phyloP scores from a whole-genome alignment of 2,888 invertebrate species.

The Drosophila falleni region DNA sequence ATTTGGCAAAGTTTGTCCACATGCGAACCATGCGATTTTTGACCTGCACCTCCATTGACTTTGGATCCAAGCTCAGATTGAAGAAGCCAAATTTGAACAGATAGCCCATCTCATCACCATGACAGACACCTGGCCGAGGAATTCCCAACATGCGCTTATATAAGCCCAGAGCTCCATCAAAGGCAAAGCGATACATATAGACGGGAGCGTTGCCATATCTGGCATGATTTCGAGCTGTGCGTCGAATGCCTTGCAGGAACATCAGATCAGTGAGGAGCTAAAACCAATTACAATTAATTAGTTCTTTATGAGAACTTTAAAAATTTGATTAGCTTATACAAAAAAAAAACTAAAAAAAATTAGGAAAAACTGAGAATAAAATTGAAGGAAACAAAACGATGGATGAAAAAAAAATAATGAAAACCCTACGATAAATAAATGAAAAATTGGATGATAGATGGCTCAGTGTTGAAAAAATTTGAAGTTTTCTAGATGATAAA shows the following conservation, averaged over 20 bases:
- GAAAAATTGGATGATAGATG: too few species aligned
- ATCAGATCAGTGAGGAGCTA: conserved; percentile 88
- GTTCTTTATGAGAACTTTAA: too few species aligned
- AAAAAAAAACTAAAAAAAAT: too few species aligned
- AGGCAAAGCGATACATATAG: conserved; percentile 88
- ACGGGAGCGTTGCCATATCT: conserved; percentile 86
- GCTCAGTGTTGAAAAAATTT: too few species aligned
- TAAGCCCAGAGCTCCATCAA: conserved; percentile 88
- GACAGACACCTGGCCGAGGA: conserved; percentile 87
- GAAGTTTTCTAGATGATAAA: too few species aligned
- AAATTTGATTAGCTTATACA: too few species aligned
- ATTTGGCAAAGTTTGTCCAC: conserved; percentile 89
- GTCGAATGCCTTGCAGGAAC: conserved; percentile 87
- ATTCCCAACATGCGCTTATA: conserved; percentile 88
- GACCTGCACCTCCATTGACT: conserved; percentile 87
- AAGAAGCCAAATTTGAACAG: conserved; percentile 88
- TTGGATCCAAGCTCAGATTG: conserved; percentile 87
- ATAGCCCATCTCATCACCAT: conserved; percentile 89
- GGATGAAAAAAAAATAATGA: too few species aligned
- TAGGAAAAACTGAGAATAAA: too few species aligned
- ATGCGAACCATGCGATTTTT: conserved; percentile 88
- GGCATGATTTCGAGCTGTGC: conserved; percentile 86
- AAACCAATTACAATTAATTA: background rate
- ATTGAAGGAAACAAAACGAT: too few species aligned
- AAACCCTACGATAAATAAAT: too few species aligned